Evolutionary conservation across 2,888 invertebrate genomes (phyloP).

Genomic region (Heliconius ethilla): DNA sequence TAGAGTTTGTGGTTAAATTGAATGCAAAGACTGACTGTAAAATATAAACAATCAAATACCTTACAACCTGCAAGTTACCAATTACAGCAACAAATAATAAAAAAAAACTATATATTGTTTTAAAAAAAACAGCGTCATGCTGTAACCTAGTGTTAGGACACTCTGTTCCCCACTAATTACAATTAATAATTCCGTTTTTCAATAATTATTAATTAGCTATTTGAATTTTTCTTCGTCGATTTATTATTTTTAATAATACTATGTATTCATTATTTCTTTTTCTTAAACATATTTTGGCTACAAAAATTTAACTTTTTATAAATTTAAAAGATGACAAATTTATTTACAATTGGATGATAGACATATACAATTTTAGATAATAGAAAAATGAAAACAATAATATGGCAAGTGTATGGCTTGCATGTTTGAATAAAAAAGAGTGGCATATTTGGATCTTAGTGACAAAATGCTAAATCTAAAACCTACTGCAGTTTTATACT

Average conservation of each 20-base stretch:
- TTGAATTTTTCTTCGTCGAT: neutral
- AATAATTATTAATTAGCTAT: neutral
- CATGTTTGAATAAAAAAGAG: conserved; percentile 21
- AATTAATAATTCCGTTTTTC: neutral
- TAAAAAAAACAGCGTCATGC: too few species aligned
- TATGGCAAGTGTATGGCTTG: conserved; percentile 50
- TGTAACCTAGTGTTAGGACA: too few species aligned
- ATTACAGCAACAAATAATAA: too few species aligned
- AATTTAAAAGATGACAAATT: neutral
- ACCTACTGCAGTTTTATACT: conserved; percentile 2
- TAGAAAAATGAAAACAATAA: neutral
- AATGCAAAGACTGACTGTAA: neutral
- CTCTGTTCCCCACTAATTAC: too few species aligned
- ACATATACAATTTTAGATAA: conserved; percentile 18
- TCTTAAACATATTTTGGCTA: conserved; percentile 14
- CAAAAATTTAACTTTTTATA: neutral
- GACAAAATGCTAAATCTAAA: neutral
- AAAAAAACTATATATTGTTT: too few species aligned
- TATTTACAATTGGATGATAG: conserved; percentile 17
- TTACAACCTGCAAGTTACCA: neutral
- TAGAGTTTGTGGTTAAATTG: too few species aligned
- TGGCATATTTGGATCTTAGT: conserved; percentile 32
- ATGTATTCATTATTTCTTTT: neutral
- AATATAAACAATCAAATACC: neutral
- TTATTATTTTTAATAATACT: neutral